phyloP scores from a whole-genome alignment of 1,140 invertebrate genomes.

The Caerostris darwini region DNA sequence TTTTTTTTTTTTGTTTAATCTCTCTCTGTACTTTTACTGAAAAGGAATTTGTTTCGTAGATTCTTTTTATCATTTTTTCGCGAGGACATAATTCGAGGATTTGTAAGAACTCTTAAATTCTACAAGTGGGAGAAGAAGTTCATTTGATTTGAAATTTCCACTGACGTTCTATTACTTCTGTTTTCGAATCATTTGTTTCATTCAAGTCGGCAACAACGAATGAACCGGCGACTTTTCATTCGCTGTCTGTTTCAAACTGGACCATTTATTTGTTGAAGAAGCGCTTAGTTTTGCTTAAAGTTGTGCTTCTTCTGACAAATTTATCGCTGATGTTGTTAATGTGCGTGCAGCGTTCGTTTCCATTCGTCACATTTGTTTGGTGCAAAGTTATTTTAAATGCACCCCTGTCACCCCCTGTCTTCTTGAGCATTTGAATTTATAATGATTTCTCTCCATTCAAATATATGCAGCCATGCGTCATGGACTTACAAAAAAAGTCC shows the following conservation, averaged over 20 bases:
- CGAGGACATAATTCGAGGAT: slow-evolving; percentile 6
- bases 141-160: slow-evolving; percentile 35
- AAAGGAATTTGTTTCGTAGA: slow-evolving; percentile 26
- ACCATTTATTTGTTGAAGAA: slow-evolving; percentile 8
- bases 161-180: slow-evolving; percentile 31
- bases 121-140: slow-evolving; percentile 12
- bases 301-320: slow-evolving; percentile 13
- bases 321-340: neutral
- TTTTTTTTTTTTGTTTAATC: no score
- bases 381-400: neutral
- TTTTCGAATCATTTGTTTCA: slow-evolving; percentile 43
- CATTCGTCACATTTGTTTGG: neutral
- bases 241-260: slow-evolving; percentile 1
- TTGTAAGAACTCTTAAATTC: slow-evolving; percentile 47
- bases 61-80: slow-evolving; percentile 40
- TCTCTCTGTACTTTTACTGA: neutral
- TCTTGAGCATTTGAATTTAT: no score
- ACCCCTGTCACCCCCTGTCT: neutral
- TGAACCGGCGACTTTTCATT: neutral
- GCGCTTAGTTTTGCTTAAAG: neutral
- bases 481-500: neutral
- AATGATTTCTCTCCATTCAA: neutral
- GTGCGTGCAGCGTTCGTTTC: slow-evolving; percentile 1
- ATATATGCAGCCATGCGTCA: neutral
- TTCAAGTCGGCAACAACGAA: neutral